Base-by-base conservation (phyloP, 2,888 invertebrate genomes). In the Chalcis sispes region DNA sequence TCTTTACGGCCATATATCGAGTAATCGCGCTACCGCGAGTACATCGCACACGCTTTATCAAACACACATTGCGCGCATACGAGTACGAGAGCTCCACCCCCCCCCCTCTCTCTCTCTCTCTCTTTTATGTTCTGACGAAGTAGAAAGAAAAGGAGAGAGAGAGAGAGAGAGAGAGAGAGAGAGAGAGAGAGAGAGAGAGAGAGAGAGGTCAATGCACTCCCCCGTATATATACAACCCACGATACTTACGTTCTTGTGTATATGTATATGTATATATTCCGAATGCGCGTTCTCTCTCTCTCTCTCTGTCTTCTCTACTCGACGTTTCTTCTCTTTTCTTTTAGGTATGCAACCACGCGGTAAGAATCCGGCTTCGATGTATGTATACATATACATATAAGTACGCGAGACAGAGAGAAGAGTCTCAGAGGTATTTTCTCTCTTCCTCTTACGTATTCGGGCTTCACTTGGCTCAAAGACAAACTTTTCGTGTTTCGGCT, bases 181-280 rank as follows among this genome's bases (percentile, higher is more conserved):
- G n/a, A n/a, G n/a, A n/a, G n/a, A n/a, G n/a, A n/a, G n/a, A n/a
- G n/a, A n/a, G n/a, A n/a, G n/a, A n/a, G n/a, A n/a, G 40, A 20
- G 36, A 62, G 73, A 80, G 81, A 81, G 85, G 86, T 85, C 86
- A 85, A 85, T 85, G 86, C 83, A 85, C 85, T 85, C 82, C 81
- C 81, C 78, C 59, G 40, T 62, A n/a, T 52, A 59, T 7, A n/a
- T 25, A 46, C 56, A 32, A n/a, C n/a, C n/a, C 42, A 61, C 32
- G 27, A 5, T 7, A 36, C 10, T 10, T 36, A 7, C 10, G 36
- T 10, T 46, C 36, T 3, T 46, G n/a, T n/a, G 13, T 46, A n/a
- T 46, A 46, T 46, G 36, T 36, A 10, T 36, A 10, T 36, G 46
- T 46, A n/a, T 46, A 46, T 46, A 46, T n/a, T 8, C 25, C 64